Evolutionary conservation across 2,888 invertebrate species (phyloP), one percentile per base, ranked within the genome.

Genomic region (Campoplex capitator): DNA sequence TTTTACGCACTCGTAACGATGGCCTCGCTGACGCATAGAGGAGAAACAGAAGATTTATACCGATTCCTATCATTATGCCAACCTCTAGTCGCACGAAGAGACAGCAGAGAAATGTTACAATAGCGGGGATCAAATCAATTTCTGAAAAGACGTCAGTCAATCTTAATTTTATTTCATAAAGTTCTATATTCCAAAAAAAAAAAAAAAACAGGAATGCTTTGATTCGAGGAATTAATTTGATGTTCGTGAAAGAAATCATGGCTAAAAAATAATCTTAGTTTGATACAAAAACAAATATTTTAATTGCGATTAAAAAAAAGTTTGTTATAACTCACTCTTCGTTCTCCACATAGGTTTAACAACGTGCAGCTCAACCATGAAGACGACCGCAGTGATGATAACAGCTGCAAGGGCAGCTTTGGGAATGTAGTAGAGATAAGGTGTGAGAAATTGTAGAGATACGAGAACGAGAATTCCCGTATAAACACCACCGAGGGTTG

Each of bases 321-420:
- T 4, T 62, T 16, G 16, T 62, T 16, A 6, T 70, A 48, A 92
- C 95, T 94, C 94, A 96, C 96, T 96, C 94, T 96, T 96, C 13
- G 96, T 96, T 88, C 95, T 94, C 96, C 96, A 97, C 93, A 96
- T 96, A 0, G 96, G 96, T 90, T 95, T 95, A 42, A 96, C 93
- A 7, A 96, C 96, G 88, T 96, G 95, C 85, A 96, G 94, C 89
- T 96, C 96, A 18, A 96, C 96, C 96, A 96, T 96, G 91, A 96
- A 96, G 51, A 97, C 95, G 6, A 97, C 97, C 38, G 97, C 97
- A 48, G 96, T 96, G 73, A 97, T 97, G 90, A 97, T 97, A 79
- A 97, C 96, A 16, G 96, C 96, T 9, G 97, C 96, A 67, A 97
- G 94, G 0, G 96, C 96, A 0, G 97, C 95, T 91, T 96, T 96